A percentile compares a stretch with the other conserved stretches of the same genome.
These are phyloP conservation scores for Bucco capensis DNA, from an alignment of 2,113 vertebrate species.

Conservation along the genomic window DNA sequence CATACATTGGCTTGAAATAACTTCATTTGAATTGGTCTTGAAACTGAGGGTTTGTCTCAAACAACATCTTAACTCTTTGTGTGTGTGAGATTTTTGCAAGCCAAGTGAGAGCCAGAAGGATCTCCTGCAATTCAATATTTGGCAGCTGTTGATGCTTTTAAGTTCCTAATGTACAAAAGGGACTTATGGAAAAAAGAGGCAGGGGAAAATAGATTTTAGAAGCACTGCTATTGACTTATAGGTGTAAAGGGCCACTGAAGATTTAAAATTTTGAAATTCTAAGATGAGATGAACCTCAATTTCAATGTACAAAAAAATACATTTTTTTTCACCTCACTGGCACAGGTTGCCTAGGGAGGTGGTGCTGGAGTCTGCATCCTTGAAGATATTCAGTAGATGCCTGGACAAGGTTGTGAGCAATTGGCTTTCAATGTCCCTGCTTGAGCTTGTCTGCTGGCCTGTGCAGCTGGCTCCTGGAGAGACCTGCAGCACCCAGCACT, in stretches of 20 bases:
- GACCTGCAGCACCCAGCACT: not conserved
- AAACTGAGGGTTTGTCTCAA: not conserved
- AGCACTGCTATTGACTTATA: not conserved
- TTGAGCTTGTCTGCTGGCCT: not conserved
- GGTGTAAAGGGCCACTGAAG: not conserved
- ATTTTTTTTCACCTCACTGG: not conserved
- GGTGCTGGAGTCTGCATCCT: not conserved
- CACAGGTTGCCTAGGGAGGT: not conserved
- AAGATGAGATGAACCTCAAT: not conserved
- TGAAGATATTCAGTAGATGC: not conserved
- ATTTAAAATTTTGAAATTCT: not conserved
- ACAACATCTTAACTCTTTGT: not conserved
- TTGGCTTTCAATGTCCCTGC: not conserved
- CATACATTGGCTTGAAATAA: not conserved
- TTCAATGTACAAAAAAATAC: not conserved
- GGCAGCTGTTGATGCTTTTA: slow-evolving; percentile 26
- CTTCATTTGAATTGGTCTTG: not conserved
- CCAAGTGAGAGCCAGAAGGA: not conserved
- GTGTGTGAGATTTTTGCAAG: not conserved
- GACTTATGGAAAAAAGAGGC: not conserved
- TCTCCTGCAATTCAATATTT: slow-evolving; percentile 26
- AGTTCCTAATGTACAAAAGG: not conserved
- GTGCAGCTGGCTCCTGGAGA: not conserved
- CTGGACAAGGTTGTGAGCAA: not conserved
- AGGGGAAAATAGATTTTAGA: not conserved